Base-by-base conservation (phyloP, 2,113 vertebrate genomes). In the Paramisgurnus dabryanus region DNA sequence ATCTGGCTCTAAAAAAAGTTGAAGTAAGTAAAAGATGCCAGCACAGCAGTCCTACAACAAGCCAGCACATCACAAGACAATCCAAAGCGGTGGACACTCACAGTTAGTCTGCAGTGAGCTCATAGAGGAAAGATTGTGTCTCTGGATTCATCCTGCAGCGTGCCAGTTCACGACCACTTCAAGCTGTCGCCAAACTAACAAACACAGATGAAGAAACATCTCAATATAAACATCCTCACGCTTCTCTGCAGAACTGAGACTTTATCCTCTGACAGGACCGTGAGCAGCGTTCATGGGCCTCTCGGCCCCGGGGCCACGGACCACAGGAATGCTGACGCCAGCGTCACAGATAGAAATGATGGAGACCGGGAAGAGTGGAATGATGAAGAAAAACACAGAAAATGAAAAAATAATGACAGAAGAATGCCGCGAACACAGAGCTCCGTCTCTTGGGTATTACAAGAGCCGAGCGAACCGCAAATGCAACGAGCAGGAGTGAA, bases 401-500 rank as follows among this genome's bases (percentile, higher is more conserved):
- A 78, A 68, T 34, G 3, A 61, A 27, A 39, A 57, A 57, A 22
- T 69, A 22, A 58, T 77, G 41, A 58, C 47, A 53, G 18, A 67
- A 34, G 73, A 67, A 70, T 66, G 11, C 8, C 9, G 40, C 58
- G 61, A 53, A 80, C 78, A 86, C 82, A 80, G 79, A 88, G 84
- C 65, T 82, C 85, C 84, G 88, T 85, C 55, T 7, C 41, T 40
- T 41, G 70, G 55, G 40, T 73, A 15, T 60, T 22, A 43, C 11
- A 10, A 15, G 53, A 17, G 53, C 53, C 53, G 53, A 18, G 6
- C 3, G 55, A 43, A 74, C 71, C 71, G 6, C 71, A 74, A 27
- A 74, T 45, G 18, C 8, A 58, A 58, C 88, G 86, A 69, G 77
- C 68, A 87, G 79, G 87, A 89, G 88, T 80, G 83, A 63, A 75